Base-by-base conservation (phyloP, 2,113 vertebrate genomes). In the Heterochromis multidens region DNA sequence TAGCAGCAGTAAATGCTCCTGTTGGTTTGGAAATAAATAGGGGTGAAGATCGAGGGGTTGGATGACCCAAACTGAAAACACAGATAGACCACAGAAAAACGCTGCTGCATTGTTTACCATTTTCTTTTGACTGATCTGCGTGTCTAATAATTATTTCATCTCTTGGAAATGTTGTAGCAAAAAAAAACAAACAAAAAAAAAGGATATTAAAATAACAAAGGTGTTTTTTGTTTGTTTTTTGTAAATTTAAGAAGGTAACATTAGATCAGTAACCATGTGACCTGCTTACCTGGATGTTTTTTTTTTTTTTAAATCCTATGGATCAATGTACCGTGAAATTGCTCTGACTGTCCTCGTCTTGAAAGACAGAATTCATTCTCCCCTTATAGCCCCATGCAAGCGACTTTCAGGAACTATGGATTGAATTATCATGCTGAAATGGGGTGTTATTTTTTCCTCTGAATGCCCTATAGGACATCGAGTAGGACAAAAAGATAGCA, bases 281-380 rank as follows among this genome's bases (percentile, higher is more conserved):
- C 52, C 49, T 49, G 25, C 35, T 89, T 14, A 60, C 79, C 58
- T 62, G 85, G 74, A 89, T 90, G 82, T 54, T 86, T 89, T 59
- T 80, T n/a, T n/a, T n/a, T n/a, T n/a, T n/a, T n/a, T n/a, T n/a
- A 54, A 74, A 17, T 52, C 21, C 77, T 60, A 49, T 81, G 57
- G 49, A 52, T 82, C 90, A 89, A 43, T 85, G 90, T 93, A 82
- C 86, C 84, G 89, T 93, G 87, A 92, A 92, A 91, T 91, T 88
- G 84, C 81, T 87, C 43, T 27, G 81, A 87, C 76, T 58, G 63
- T 74, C 61, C 27, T 70, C 54, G 17, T 77, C 85, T 70, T 43
- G 33, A 25, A 67, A 76, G 59, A 74, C 23, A 70, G n/a, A 81
- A 40, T 72, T 77, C 7, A 3, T 43, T 77, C 25, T 72, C 35